Base-by-base conservation (phyloP, 64 coral and sea anemone species). In the Stichodactyla helianthus region DNA sequence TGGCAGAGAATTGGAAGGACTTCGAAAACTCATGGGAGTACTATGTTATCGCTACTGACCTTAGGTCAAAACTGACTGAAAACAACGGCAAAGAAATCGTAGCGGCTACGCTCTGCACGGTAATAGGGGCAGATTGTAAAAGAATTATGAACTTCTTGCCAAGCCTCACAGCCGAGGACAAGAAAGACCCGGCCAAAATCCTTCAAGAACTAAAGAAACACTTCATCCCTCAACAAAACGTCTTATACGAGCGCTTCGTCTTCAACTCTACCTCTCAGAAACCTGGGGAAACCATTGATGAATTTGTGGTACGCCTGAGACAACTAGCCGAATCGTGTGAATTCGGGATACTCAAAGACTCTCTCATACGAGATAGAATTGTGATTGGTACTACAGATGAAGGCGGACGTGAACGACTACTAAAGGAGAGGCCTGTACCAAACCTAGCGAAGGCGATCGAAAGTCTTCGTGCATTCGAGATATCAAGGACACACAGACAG, bases 61-160 rank as follows among this genome's bases (percentile, higher is more conserved):
- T n/a, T n/a, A n/a, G n/a, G n/a, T n/a, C n/a, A n/a, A n/a, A n/a
- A n/a, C n/a, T n/a, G n/a, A n/a, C n/a, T n/a, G 9, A 52, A 52
- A 71, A 79, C 27, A 54, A 55, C 5, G 76, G 70, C 44, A 87
- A 87, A 25, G 84, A 91, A 53, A 44, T 44, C 35, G 71, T 86
- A 54, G 89, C 83, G 7, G 74, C 52, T 61, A 59, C 59, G 20
- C 65, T 92, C 14, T 92, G 91, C 56, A 92, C 81, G 8, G 64
- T 88, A 6, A 93, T 93, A 82, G 91, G 91, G 28, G 22, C 55
- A 54, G 91, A 93, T 51, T 88, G 70, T 61, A 83, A 85, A 23
- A 88, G 81, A 81, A 82, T 93, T 17, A 93, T 93, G 91, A 93
- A 88, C 87, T 84, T 80, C 18, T 71, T 93, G 35, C 70, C 86